These are phyloP conservation scores for Syrista parreyssii DNA, from an alignment of 2,888 invertebrate species.

Conservation along the genomic window DNA sequence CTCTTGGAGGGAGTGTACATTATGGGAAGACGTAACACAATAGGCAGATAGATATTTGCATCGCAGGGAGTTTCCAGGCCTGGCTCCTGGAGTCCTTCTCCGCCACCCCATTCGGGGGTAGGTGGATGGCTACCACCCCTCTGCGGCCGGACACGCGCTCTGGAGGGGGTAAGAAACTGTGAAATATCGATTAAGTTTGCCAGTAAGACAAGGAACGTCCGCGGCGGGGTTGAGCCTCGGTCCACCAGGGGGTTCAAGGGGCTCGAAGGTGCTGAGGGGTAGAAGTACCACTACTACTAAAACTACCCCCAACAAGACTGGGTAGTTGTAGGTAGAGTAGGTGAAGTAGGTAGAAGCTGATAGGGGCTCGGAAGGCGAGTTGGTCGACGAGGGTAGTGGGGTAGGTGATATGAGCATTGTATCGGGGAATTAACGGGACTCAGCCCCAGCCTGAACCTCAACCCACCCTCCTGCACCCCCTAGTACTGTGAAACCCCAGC, in stretches of 20 bases:
- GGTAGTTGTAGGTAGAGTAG: neutral
- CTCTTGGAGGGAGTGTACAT: conserved; percentile 40
- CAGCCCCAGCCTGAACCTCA: conserved; percentile 15
- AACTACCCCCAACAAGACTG: neutral
- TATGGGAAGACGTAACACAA: conserved; percentile 61
- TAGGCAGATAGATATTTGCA: conserved; percentile 62
- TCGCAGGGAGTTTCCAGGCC: conserved; percentile 40
- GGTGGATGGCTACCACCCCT: conserved; percentile 28
- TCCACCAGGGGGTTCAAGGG: conserved; percentile 24
- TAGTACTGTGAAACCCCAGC: neutral
- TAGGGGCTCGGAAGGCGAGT: conserved; percentile 42
- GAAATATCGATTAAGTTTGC: conserved; percentile 67
- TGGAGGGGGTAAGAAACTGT: conserved; percentile 66
- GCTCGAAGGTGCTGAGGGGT: conserved; percentile 12
- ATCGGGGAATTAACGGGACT: conserved; percentile 66
- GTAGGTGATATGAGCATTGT: conserved; percentile 67
- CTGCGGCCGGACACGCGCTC: conserved; percentile 55
- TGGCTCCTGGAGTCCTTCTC: neutral
- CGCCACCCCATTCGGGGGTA: conserved; percentile 1
- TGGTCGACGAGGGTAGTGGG: conserved; percentile 52
- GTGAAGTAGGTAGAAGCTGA: neutral
- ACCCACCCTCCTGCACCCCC: neutral
- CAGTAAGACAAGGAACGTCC: conserved; percentile 67
- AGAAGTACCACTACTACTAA: neutral
- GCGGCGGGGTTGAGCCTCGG: conserved; percentile 48